A percentile compares a stretch with the other conserved stretches of the same genome.
These are phyloP conservation scores for Sinocyclocheilus grahami DNA, from an alignment of 2,113 vertebrate species.

Conservation along the genomic window DNA sequence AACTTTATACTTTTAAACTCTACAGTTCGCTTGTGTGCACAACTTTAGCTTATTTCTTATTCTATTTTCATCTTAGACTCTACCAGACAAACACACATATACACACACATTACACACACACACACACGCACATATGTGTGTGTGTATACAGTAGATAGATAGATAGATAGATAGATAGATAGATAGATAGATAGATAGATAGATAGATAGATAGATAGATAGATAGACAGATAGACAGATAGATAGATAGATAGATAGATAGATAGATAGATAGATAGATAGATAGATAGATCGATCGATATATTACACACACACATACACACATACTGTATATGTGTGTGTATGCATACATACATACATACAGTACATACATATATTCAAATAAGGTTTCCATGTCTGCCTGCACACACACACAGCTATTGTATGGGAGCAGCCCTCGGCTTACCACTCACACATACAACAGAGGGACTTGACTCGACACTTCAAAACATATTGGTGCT, in stretches of 20 bases:
- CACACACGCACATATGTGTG: neutral
- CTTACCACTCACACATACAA: slow-evolving; percentile 77
- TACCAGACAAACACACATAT: too few relatives aligned
- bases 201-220: neutral
- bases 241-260: too few relatives aligned
- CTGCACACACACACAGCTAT: slow-evolving; percentile 53
- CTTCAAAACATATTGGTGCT: slow-evolving; percentile 96
- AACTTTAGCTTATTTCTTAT: neutral
- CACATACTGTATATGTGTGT: too few relatives aligned
- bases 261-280: too few relatives aligned
- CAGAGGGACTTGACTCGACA: slow-evolving; percentile 88
- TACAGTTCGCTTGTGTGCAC: neutral
- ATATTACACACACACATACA: neutral
- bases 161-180: neutral
- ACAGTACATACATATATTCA: neutral
- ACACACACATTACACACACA: too few relatives aligned
- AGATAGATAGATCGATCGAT: neutral
- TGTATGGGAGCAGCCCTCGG: slow-evolving; percentile 57
- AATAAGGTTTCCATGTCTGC: neutral
- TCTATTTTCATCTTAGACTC: slow-evolving; percentile 45
- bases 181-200: neutral
- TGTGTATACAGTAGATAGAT: too few relatives aligned
- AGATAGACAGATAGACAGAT: neutral
- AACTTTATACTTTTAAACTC: too few relatives aligned
- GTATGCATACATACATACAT: too few relatives aligned